Conservation (phyloP, 2,113 vertebrate genomes). For the Dryoscopus gambensis region DNA sequence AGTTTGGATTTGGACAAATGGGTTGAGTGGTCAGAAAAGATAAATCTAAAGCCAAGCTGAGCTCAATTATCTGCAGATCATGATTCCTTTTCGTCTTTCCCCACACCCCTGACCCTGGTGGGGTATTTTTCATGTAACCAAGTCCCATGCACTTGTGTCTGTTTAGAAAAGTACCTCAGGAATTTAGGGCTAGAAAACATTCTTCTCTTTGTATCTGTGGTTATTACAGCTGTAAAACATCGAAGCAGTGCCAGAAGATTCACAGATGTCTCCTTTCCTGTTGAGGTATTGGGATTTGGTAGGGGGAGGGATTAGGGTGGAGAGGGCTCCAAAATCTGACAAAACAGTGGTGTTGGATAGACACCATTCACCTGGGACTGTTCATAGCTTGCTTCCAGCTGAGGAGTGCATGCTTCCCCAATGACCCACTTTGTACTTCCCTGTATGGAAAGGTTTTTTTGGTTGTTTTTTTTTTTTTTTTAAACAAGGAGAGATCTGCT, state of each 20-base stretch:
- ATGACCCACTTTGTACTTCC: conserved; percentile 27
- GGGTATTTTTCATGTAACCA: conserved; percentile 4
- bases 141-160: conserved; percentile 5
- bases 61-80: not conserved
- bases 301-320: not conserved
- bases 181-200: conserved; percentile 52
- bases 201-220: conserved; percentile 59
- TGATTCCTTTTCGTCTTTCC: not conserved
- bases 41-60: not conserved
- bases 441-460: conserved; percentile 50
- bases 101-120: not conserved
- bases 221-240: conserved; percentile 74
- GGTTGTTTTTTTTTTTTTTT: too few relatives aligned
- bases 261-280: conserved; percentile 69
- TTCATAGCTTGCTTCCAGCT: conserved; percentile 12
- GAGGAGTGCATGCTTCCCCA: not conserved
- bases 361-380: conserved; percentile 22
- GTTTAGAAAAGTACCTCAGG: conserved; percentile 52
- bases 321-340: not conserved
- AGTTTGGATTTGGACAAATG: not conserved
- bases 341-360: not conserved
- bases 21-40: conserved; percentile 8
- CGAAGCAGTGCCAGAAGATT: conserved; percentile 59
- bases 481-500: not conserved
- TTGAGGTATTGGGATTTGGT: conserved; percentile 4